Base-by-base conservation (phyloP, 2,113 vertebrate genomes). In the Cebus imitator region DNA sequence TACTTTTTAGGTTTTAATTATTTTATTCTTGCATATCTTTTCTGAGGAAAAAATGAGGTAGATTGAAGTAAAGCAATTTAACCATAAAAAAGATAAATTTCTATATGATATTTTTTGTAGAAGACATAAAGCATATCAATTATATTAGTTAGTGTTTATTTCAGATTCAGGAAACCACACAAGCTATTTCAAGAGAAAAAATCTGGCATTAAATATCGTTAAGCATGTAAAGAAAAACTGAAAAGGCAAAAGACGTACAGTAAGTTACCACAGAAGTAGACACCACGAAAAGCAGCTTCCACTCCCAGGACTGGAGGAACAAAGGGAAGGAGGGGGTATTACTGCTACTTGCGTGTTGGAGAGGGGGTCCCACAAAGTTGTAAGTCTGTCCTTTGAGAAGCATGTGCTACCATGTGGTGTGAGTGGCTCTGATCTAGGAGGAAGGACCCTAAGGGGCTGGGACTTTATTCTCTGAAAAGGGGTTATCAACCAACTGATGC, bases 231-330 rank as follows among this genome's bases (percentile, higher is more conserved):
- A 52, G 2, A 92, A 87, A 40, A 86, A 86, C 2, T 5, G 21
- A 48, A 81, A 72, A 87, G 9, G 5, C 43, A 66, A 57, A 72
- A 83, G 27, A 8, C 20, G 4, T 3, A 30, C 0, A 20, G 7
- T 37, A 52, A 52, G 57, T 64, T 64, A 70, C 64, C 35, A 45
- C 8, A 79, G 72, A 57, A 6, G 18, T 13, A 32, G 27, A n/a
- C 58, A 68, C 25, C 16, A 37, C 9, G 48, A 78, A 72, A 66
- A n/a, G 16, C 21, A 64, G 32, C 21, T 64, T 90, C 20, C 8
- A 37, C 1, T 2, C 2, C 23, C 43, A 17, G 3, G 40, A 68
- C 35, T 5, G 37, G 5, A 9, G 27, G 0, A 32, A 27, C 12
- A 43, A 76, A 76, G 32, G 27, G 7, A 64, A 96, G 68, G n/a